Percentiles rank a stretch among this genome's conserved stretches.
Conservation (phyloP, 2,888 invertebrate genomes). For the Acanthosepion lycidas region DNA sequence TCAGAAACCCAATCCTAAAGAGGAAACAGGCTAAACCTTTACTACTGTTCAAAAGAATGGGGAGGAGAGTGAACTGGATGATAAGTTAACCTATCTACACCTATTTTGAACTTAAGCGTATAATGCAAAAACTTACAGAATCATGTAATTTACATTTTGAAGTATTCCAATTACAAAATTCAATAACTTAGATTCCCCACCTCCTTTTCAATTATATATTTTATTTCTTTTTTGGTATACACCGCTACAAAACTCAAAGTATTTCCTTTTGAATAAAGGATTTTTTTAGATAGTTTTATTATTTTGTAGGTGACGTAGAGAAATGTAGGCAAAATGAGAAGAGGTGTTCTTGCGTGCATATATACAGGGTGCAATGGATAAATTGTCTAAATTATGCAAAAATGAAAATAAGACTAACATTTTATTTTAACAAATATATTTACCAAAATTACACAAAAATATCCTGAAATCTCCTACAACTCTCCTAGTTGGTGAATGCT, state of each 20-base stretch:
- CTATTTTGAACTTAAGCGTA: not conserved
- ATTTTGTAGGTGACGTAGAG: not conserved
- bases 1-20: too few species aligned
- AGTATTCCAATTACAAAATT: not conserved
- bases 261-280: not conserved
- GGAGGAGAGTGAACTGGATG: too few species aligned
- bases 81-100: not conserved
- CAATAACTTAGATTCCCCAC: not conserved
- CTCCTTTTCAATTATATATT: not conserved
- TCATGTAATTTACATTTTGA: not conserved
- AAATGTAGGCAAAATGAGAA: not conserved
- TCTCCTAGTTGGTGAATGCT: too few species aligned
- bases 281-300: not conserved
- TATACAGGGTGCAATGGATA: too few species aligned
- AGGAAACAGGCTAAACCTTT: too few species aligned
- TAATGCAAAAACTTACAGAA: not conserved
- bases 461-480: too few species aligned
- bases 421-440: too few species aligned
- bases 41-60: too few species aligned
- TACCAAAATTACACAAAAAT: too few species aligned
- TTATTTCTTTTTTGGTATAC: not conserved
- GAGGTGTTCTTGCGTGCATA: too few species aligned
- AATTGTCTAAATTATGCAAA: too few species aligned
- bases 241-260: not conserved
- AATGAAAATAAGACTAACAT: too few species aligned